Conservation (phyloP, 1,140 invertebrate species). For the Heliconius melpomene region DNA sequence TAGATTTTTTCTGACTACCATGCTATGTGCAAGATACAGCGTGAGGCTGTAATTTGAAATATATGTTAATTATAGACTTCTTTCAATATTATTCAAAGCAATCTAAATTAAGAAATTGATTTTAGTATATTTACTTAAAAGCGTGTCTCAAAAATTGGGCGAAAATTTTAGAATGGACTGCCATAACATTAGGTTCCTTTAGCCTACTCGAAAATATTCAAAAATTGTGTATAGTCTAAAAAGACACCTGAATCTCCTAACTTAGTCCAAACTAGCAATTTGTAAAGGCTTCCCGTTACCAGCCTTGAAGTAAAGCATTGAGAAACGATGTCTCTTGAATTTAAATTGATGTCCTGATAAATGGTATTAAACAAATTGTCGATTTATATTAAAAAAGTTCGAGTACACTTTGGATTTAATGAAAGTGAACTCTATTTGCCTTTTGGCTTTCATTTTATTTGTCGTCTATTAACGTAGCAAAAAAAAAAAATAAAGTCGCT, state of each 20-base stretch:
- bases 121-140: too few species aligned
- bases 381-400: conserved; percentile 3
- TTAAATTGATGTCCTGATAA: conserved; percentile 42
- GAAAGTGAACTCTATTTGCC: not conserved
- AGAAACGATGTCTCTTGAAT: conserved; percentile 50
- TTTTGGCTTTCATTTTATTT: not conserved
- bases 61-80: too few species aligned
- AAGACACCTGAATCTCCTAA: not conserved
- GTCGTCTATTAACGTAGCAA: not conserved
- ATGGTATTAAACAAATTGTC: conserved; percentile 14
- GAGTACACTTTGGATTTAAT: not conserved
- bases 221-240: not conserved
- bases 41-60: too few species aligned
- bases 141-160: too few species aligned
- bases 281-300: conserved; percentile 53
- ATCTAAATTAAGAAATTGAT: too few species aligned
- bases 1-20: too few species aligned
- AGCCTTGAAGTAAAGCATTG: conserved; percentile 44
- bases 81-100: too few species aligned
- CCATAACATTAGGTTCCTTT: too few species aligned
- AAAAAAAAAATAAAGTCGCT: too few species aligned
- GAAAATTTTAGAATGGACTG: too few species aligned
- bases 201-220: too few species aligned
- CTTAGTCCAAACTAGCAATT: conserved; percentile 42
- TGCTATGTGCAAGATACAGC: too few species aligned